A percentile compares a stretch with the other conserved stretches of the same genome.
Conservation (phyloP, 2,888 invertebrate genomes). For the Cephus sareptanus region DNA sequence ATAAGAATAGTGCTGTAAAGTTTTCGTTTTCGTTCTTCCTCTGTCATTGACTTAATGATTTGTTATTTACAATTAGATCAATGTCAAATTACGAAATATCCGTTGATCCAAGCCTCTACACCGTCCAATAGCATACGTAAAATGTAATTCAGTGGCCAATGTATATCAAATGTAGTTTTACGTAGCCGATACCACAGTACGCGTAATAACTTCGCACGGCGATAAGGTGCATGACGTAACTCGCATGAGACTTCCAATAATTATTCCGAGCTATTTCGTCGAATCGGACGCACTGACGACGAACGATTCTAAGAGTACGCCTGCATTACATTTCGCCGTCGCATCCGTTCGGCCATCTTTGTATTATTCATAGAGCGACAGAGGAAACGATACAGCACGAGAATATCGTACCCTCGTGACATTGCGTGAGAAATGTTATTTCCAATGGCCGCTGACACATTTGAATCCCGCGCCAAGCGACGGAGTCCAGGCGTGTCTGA, state of each 20-base stretch:
- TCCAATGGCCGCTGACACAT: neutral
- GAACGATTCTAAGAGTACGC: neutral
- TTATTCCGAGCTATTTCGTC: neutral
- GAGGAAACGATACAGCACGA: conserved; percentile 44
- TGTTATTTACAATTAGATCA: no score
- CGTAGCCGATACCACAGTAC: neutral
- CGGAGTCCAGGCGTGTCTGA: neutral
- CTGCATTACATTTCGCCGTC: conserved; percentile 3
- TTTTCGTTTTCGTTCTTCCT: no score
- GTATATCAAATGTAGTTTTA: neutral
- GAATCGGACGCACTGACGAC: neutral
- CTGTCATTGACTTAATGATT: neutral
- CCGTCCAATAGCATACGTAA: neutral
- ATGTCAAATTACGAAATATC: neutral
- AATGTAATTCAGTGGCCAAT: neutral
- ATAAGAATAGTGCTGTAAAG: no score
- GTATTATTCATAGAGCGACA: conserved; percentile 47
- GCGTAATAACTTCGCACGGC: neutral
- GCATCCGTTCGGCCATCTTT: conserved; percentile 34
- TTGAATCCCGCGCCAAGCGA: neutral
- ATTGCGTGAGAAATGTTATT: neutral
- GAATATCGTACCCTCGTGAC: conserved; percentile 17
- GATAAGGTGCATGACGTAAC: neutral
- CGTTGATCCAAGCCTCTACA: neutral
- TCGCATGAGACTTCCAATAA: neutral